Evolutionary conservation across 92 coral and sea anemone species (phyloP).

Genomic region (Porites evermanni): DNA sequence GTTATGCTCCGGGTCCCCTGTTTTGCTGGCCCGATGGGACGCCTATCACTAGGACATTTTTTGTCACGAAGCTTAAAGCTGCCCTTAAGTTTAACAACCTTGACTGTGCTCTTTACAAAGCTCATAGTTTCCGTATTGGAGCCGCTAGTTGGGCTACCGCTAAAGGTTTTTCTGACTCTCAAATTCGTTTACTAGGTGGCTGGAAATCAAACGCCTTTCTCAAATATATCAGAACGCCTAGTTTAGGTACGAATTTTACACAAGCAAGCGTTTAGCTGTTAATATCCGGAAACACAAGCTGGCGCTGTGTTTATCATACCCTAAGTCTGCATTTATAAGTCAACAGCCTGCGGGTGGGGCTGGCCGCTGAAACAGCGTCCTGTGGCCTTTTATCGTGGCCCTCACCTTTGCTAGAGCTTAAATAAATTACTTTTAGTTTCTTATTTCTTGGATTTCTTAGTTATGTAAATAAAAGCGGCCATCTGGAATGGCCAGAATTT

Average conservation of each 20-base stretch:
- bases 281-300: neutral
- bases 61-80: neutral
- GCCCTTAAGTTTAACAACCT: too few relatives aligned
- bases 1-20: neutral
- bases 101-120: too few relatives aligned
- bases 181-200: neutral
- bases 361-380: neutral
- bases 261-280: neutral
- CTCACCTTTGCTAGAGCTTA: too few relatives aligned
- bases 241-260: neutral
- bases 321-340: neutral
- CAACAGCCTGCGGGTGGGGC: neutral
- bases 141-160: too few relatives aligned
- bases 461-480: too few relatives aligned
- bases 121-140: too few relatives aligned
- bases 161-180: too few relatives aligned
- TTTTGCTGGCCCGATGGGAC: conserved; percentile 7
- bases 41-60: neutral
- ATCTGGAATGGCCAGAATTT: too few relatives aligned
- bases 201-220: neutral
- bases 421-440: too few relatives aligned
- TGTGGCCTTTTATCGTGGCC: neutral
- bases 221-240: neutral
- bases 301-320: neutral
- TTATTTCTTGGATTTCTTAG: too few relatives aligned